Evolutionary conservation across 2,113 vertebrate genomes (phyloP).

Genomic region (Neotoma lepida): DNA sequence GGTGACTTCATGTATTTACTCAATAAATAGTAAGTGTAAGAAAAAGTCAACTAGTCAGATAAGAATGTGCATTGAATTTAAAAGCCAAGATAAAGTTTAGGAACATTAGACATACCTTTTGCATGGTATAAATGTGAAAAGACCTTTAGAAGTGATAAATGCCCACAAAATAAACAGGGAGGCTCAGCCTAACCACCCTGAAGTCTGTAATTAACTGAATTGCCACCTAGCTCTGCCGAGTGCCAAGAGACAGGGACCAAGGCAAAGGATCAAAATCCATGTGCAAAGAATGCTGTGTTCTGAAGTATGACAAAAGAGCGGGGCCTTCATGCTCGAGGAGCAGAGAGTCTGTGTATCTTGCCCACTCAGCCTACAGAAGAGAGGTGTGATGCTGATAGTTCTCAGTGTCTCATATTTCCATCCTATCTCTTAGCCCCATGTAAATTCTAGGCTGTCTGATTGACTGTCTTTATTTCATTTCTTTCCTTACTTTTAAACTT

Average conservation of each 20-base stretch:
- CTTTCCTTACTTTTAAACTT: conserved; percentile 16
- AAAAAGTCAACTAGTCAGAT: background rate
- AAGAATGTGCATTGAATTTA: background rate
- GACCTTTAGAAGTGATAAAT: background rate
- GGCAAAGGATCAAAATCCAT: background rate
- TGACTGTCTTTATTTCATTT: background rate
- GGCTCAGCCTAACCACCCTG: background rate
- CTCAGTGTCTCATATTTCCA: background rate
- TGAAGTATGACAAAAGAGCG: background rate
- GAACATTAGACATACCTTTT: background rate
- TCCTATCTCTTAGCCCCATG: background rate
- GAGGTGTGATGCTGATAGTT: fast-evolving
- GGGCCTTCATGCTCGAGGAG: background rate
- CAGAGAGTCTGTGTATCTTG: background rate
- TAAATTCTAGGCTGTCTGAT: background rate
- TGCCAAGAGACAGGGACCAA: background rate
- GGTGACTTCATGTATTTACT: background rate
- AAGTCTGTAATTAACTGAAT: background rate
- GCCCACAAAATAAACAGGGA: background rate
- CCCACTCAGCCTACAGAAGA: background rate
- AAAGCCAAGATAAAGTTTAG: background rate
- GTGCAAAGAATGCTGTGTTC: background rate
- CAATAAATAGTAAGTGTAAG: background rate
- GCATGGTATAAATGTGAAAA: background rate
- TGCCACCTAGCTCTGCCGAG: background rate